Conservation (phyloP, 2,888 invertebrate species). For the Boloria selene region DNA sequence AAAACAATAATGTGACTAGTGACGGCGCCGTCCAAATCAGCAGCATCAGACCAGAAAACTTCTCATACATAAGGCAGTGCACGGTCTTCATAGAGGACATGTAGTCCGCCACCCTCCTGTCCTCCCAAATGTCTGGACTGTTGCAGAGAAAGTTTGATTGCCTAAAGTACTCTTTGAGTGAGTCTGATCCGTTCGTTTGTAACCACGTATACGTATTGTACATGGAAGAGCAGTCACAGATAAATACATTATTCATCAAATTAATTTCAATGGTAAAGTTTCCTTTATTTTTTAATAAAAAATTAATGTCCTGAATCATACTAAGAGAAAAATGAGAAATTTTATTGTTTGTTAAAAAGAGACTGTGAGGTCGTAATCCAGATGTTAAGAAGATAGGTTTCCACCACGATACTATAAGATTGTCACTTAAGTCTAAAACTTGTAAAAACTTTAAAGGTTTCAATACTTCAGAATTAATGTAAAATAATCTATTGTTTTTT, state of each 20-base stretch:
- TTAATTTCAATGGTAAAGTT: conserved; percentile 62
- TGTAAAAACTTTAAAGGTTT: conserved; percentile 67
- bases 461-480: conserved; percentile 67
- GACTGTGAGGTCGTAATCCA: conserved; percentile 62
- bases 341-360: conserved; percentile 79
- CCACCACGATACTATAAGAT: conserved; percentile 80
- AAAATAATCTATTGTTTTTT: conserved; percentile 72
- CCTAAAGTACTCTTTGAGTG: conserved; percentile 60
- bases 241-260: conserved; percentile 78
- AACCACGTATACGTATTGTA: conserved; percentile 69
- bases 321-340: conserved; percentile 77
- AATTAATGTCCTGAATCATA: conserved; percentile 82
- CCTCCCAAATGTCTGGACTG: conserved; percentile 74
- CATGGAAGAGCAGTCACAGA: conserved; percentile 79
- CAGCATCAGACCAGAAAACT: conserved; percentile 65
- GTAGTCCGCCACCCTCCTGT: conserved; percentile 67
- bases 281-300: conserved; percentile 60
- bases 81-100: conserved; percentile 64
- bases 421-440: conserved; percentile 77
- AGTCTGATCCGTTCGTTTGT: conserved; percentile 60
- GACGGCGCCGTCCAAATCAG: conserved; percentile 71
- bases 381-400: conserved; percentile 71
- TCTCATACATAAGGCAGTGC: conserved; percentile 67
- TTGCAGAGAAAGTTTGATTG: conserved; percentile 68
- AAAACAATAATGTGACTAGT: conserved; percentile 59